These are phyloP conservation scores for Gisinianus flammeolus DNA, from an alignment of 2,888 invertebrate genomes.

Conservation along the genomic window DNA sequence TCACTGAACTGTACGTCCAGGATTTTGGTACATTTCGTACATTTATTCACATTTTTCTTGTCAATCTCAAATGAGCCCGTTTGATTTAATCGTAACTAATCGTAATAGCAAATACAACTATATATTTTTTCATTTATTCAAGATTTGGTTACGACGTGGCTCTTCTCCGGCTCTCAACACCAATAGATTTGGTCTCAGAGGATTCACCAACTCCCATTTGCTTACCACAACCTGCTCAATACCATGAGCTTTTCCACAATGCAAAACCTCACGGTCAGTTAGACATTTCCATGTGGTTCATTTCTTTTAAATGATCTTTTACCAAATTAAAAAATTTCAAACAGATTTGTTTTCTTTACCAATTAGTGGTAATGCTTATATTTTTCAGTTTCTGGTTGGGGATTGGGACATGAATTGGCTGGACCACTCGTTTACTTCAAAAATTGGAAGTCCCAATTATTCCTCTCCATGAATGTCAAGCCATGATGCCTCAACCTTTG, in stretches of 20 bases:
- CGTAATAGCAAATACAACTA: no score
- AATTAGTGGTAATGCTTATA: no score
- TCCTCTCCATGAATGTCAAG: conserved; percentile 33
- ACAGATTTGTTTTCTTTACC: no score
- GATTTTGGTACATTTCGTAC: no score
- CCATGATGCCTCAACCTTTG: conserved; percentile 33
- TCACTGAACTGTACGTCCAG: conserved; percentile 40
- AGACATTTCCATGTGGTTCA: no score
- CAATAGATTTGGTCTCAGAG: conserved; percentile 45
- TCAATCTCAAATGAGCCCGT: no score
- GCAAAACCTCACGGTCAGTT: conserved; percentile 41
- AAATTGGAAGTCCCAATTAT: conserved; percentile 53
- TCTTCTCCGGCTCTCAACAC: conserved; percentile 46
- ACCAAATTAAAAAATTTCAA: no score
- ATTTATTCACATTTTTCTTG: no score
- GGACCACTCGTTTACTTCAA: conserved; percentile 55
- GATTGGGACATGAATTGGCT: conserved; percentile 43
- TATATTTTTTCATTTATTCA: no score
- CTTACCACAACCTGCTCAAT: conserved; percentile 41
- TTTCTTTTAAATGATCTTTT: no score
- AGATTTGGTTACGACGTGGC: conserved; percentile 55
- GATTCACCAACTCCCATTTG: conserved; percentile 56
- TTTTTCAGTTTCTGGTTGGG: no score
- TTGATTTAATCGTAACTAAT: no score
- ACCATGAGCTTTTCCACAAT: conserved; percentile 23